phyloP scores from a whole-genome alignment of 2,888 invertebrate genomes.

The Cephonodes hylas region DNA sequence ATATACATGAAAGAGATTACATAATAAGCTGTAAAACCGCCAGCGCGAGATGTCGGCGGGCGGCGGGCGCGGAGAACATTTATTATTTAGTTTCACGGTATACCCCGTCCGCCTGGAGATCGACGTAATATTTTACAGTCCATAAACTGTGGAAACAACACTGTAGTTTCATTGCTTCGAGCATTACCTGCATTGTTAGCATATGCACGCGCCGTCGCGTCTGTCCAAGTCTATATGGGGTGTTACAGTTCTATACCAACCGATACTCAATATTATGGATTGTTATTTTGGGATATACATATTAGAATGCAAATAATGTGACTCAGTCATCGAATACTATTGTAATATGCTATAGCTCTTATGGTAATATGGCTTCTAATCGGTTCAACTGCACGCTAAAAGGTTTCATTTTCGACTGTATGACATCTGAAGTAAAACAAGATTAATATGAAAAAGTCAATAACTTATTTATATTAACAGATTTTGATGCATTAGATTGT shows the following conservation, averaged over 20 bases:
- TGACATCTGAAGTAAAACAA: no score
- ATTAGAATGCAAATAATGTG: neutral
- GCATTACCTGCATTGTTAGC: constrained; percentile 55
- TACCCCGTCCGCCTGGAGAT: constrained; percentile 31
- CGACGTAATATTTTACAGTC: constrained; percentile 60
- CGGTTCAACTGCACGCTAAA: no score
- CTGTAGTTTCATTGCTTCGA: constrained; percentile 40
- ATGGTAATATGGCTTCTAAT: no score
- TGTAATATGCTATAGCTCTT: no score
- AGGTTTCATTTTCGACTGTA: no score
- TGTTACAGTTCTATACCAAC: neutral
- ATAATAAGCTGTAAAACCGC: constrained; percentile 11
- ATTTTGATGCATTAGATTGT: no score
- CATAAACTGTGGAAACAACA: constrained; percentile 54
- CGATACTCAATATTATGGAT: neutral
- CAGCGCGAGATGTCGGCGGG: constrained; percentile 3
- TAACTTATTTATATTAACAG: no score
- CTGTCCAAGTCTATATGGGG: neutral
- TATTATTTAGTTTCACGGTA: constrained; percentile 12
- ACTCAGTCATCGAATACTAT: no score
- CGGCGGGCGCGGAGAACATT: neutral
- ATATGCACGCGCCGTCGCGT: constrained; percentile 30
- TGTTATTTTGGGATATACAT: neutral
- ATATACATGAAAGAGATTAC: constrained; percentile 4
- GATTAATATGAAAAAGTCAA: no score